Evolutionary conservation across 37 sponge, comb jelly and placozoan species (phyloP).

Genomic region (Beroe ovata): DNA sequence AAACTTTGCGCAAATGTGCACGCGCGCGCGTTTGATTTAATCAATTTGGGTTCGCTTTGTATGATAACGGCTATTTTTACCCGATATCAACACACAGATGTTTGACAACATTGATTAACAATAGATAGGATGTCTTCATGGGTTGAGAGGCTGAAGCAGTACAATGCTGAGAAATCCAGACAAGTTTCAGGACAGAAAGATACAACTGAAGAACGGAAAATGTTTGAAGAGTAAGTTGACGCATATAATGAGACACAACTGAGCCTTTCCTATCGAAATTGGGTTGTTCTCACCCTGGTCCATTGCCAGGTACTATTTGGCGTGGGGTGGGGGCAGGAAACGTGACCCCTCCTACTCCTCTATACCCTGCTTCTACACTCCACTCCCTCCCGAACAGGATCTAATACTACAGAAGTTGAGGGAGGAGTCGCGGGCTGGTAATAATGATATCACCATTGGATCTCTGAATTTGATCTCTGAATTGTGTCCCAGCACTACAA

Average conservation of each 20-base stretch:
- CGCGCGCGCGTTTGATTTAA: no score
- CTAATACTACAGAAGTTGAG: constrained; percentile 85
- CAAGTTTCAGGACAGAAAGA: neutral
- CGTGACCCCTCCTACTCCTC: constrained; percentile 43
- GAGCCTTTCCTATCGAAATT: no score
- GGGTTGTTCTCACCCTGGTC: no score
- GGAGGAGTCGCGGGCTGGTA: constrained; percentile 80
- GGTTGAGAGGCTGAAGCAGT: constrained; percentile 33
- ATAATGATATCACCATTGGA: no score
- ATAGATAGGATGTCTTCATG: constrained; percentile 47
- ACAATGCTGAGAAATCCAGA: constrained; percentile 13
- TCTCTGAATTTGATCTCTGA: neutral
- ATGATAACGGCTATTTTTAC: constrained; percentile 52
- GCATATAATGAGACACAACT: neutral
- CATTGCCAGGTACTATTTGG: no score
- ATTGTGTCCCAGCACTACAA: no score
- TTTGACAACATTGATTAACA: no score
- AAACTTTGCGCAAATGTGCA: no score
- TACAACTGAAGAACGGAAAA: constrained; percentile 44
- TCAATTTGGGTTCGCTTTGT: neutral
- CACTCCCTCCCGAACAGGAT: constrained; percentile 84
- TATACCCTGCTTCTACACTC: constrained; percentile 40
- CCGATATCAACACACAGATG: neutral
- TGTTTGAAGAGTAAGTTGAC: constrained; percentile 63
- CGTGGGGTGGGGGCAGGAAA: constrained; percentile 60